These are phyloP conservation scores for Ramphastos sulfuratus DNA, from an alignment of 2,113 vertebrate species.

Conservation along the genomic window DNA sequence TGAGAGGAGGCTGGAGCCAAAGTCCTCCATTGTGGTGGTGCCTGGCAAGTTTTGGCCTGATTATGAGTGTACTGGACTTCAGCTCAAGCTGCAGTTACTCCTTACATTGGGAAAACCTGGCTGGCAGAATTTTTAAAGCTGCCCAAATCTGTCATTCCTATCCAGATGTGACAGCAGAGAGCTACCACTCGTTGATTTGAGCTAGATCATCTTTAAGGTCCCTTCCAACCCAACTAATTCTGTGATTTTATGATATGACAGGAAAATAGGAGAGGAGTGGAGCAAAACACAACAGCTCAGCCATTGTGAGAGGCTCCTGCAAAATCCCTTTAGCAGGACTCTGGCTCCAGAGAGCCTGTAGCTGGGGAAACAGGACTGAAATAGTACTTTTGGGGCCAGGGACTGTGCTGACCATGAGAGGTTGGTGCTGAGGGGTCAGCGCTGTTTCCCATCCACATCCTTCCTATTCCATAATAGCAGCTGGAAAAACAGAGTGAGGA, in stretches of 20 bases:
- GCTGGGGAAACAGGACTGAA: background rate
- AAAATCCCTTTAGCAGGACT: background rate
- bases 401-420: accelerated
- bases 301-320: background rate
- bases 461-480: background rate
- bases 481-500: background rate
- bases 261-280: background rate
- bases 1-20: background rate
- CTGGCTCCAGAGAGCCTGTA: background rate
- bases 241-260: background rate
- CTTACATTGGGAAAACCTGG: background rate
- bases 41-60: background rate
- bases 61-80: background rate
- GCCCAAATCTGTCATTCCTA: background rate
- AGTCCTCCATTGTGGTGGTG: background rate
- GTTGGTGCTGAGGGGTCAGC: background rate
- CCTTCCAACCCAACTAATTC: background rate
- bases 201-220: background rate
- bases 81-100: background rate
- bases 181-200: background rate
- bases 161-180: background rate
- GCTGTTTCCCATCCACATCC: background rate
- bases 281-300: background rate
- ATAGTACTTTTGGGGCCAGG: background rate
- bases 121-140: background rate